Conservation (phyloP, 2,113 vertebrate species). For the Rattus rattus region DNA sequence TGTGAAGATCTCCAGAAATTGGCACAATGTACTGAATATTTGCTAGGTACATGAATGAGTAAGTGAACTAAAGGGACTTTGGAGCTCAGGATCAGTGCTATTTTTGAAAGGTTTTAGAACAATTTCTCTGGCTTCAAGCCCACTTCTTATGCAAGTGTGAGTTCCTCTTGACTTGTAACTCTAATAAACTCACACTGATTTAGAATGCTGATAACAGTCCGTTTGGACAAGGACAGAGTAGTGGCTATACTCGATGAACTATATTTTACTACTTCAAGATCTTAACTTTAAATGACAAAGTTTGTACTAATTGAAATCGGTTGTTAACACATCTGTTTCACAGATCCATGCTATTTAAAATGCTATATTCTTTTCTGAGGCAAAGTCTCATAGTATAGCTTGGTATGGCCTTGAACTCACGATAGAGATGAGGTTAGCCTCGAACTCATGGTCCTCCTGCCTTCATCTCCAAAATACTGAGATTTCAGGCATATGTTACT, state of each 20-base stretch:
- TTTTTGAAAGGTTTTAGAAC: background rate
- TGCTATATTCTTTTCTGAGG: background rate
- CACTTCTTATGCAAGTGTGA: background rate
- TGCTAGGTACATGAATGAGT: background rate
- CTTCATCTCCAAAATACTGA: background rate
- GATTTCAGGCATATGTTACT: background rate
- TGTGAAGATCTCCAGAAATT: background rate
- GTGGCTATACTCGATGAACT: background rate
- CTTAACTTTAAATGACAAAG: conserved; percentile 25
- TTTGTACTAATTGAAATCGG: background rate
- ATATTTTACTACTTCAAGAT: background rate
- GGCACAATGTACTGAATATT: background rate
- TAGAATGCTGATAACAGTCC: background rate
- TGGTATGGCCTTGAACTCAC: background rate
- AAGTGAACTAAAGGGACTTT: background rate
- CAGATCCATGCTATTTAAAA: background rate
- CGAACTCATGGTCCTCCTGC: background rate
- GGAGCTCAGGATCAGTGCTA: background rate
- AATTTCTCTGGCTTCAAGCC: background rate
- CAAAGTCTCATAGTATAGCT: background rate
- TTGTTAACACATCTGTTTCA: conserved; percentile 22
- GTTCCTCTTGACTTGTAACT: background rate
- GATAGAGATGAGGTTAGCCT: background rate
- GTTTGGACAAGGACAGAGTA: background rate
- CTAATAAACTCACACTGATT: background rate